These are phyloP conservation scores for Pangasius larnaudii DNA, from an alignment of 2,797 vertebrate genomes.

Conservation along the genomic window DNA sequence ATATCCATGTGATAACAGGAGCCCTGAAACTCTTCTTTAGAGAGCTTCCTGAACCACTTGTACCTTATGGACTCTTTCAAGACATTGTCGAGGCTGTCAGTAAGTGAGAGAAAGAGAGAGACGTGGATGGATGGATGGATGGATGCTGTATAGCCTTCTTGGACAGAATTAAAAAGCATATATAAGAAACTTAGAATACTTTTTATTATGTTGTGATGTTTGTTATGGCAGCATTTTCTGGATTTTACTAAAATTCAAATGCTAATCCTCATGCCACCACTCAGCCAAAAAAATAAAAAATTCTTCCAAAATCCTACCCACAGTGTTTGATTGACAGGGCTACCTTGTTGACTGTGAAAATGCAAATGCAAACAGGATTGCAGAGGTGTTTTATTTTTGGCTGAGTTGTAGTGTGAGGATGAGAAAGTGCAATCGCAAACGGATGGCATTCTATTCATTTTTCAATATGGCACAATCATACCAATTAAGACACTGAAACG, in stretches of 20 bases:
- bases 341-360: slow-evolving; percentile 11
- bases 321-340: slow-evolving; percentile 21
- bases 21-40: slow-evolving; percentile 93
- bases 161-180: neutral
- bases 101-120: slow-evolving; percentile 70
- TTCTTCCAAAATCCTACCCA: neutral
- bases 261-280: slow-evolving; percentile 1
- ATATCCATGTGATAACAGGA: slow-evolving; percentile 90
- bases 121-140: neutral
- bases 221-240: neutral
- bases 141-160: neutral
- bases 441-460: neutral
- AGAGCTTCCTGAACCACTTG: slow-evolving; percentile 89
- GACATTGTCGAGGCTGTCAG: slow-evolving; percentile 83
- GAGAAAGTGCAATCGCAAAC: neutral
- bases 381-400: slow-evolving; percentile 28
- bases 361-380: slow-evolving; percentile 28
- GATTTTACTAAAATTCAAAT: neutral
- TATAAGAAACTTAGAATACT: neutral
- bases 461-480: neutral
- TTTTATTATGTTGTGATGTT: neutral
- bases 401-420: neutral
- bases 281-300: neutral
- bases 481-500: neutral
- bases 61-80: slow-evolving; percentile 80